These are phyloP conservation scores for Dermochelys coriacea DNA, from an alignment of 2,797 vertebrate species.

Conservation along the genomic window DNA sequence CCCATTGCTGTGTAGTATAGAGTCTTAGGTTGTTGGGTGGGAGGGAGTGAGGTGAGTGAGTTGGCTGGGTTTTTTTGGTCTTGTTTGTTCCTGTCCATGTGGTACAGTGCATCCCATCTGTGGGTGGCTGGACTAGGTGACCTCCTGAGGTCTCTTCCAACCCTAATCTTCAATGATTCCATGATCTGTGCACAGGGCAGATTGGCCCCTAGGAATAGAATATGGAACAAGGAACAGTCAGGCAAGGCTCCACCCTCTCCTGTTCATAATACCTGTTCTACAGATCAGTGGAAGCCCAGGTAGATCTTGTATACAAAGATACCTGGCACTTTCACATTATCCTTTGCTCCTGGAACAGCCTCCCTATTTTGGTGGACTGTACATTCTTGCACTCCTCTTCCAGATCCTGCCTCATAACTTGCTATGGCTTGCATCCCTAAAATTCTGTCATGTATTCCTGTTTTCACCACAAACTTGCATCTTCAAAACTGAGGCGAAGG, in stretches of 20 bases:
- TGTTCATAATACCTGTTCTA: background rate
- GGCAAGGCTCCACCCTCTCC: background rate
- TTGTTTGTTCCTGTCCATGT: background rate
- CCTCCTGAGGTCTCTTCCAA: no score
- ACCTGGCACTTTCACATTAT: background rate
- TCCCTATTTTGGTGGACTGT: background rate
- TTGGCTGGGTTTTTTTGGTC: background rate
- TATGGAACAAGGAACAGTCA: background rate
- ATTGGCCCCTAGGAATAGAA: no score
- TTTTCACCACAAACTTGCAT: background rate
- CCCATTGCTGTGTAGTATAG: background rate
- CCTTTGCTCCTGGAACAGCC: fast-evolving
- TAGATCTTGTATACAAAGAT: background rate
- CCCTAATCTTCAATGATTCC: no score
- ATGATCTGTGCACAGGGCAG: no score
- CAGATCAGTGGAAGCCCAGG: no score
- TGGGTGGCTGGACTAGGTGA: background rate
- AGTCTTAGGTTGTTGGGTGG: background rate
- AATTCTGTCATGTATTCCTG: background rate
- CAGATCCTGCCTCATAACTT: background rate
- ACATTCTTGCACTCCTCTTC: background rate
- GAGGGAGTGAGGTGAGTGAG: no score
- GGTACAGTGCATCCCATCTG: background rate
- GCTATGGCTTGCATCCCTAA: background rate
- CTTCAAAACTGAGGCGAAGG: background rate